Base-by-base conservation (phyloP, 2,797 vertebrate genomes). In the Tinamus major region DNA sequence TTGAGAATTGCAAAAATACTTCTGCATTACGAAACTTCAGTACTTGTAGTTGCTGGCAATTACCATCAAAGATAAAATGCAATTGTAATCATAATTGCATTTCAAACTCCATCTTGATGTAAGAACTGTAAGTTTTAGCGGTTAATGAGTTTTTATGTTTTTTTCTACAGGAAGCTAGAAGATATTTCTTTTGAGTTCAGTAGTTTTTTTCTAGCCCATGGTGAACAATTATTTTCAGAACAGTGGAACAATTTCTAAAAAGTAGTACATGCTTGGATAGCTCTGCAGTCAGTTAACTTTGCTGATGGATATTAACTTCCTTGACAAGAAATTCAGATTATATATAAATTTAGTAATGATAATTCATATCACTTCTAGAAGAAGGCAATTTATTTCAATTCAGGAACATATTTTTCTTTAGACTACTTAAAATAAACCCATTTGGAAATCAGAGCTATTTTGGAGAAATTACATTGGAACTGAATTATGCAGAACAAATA, bases 291-390 rank as follows among this genome's bases (percentile, higher is more conserved):
- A 63, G 86, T 95, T 94, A 95, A 79, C 63, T 92, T 91, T 90
- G 67, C 46, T 88, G 79, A 92, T 69, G 74, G 37, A 49, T 89
- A 92, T 91, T 91, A 96, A 83, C 65, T 78, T 75, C 35, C 76
- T 80, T 87, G 59, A 88, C 69, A 87, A 90, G 79, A 93, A 92
- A 90, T 84, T 81, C 74, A 79, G 77, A 94, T 91, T 90, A 90
- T 44, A 51, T 56, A 86, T 91, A 90, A 93, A 95, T 87, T 85
- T 88, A 15, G 23, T 86, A 93, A 92, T 88, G 87, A 72, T 75
- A 65, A 95, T 95, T 92, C 85, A 90, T 88, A 86, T 63, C 69
- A 86, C 74, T 94, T 89, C 81, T 87, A 86, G 49, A n/a, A 87
- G 42, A 86, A 88, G 48, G 41, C n/a, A 87, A 88, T 91, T 93